Base-by-base conservation (phyloP, 2,888 invertebrate species). In the Oscheius sp. region DNA sequence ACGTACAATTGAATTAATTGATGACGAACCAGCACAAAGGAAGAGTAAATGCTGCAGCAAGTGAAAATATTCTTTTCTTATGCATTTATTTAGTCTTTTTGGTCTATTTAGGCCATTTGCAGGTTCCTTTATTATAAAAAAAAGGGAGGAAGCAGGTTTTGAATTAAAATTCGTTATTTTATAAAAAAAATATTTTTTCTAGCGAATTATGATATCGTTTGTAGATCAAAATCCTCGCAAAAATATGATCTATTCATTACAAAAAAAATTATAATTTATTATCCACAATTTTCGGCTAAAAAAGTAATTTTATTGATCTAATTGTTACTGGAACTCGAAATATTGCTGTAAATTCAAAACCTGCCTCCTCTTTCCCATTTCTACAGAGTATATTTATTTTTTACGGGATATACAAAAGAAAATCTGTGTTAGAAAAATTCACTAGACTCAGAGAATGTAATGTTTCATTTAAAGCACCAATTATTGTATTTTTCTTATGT, bases 1-100 rank as follows among this genome's bases (percentile, higher is more conserved):
- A 27, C 53, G 72, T 21, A 72, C 72, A 7, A 72, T 72, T 35
- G 52, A 72, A 63, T 23, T 72, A 16, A 63, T 72, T 27, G 72
- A 72, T 27, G 72, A 72, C 27, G 72, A 52, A 16, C 63, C 72
- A 1, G 7, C 70, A n/a, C 61, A 52, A 49, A 16, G 70, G n/a
- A 56, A 45, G 41, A 7, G 59, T 13, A 59, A 58, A 46, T 70
- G 70, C 18, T 70, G 70, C 27, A 35, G 35, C n/a, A 59, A 49
- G 35, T 52, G 16, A 29, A 23, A n/a, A 58, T 29, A 5, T 49
- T 49, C 49, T 18, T 21, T 13, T 49, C 13, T 21, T 13, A 7
- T 49, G 3, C 3, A 21, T 49, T 21, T 49, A 5, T 49, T 27
- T 5, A 53, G 53, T 3, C 16, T 53, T 53, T 23, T 12, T 23